Percentiles rank a stretch among this genome's conserved stretches.
Evolutionary conservation across 2,888 invertebrate genomes (phyloP).

Genomic region (Schrankia costaestrigalis): DNA sequence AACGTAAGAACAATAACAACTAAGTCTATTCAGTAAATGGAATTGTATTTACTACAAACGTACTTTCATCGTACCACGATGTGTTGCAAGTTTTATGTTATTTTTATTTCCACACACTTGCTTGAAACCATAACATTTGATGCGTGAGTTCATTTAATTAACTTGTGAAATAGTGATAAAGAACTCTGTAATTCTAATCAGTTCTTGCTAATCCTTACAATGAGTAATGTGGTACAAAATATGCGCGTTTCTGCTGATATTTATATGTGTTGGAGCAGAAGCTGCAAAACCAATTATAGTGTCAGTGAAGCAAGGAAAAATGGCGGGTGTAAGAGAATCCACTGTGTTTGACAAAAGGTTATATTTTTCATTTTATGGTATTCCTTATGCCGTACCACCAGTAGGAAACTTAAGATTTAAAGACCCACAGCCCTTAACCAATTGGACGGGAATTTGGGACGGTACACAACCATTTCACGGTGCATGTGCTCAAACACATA

Average conservation of each 20-base stretch:
- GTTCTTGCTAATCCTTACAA: constrained; percentile 3
- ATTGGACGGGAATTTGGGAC: constrained; percentile 79
- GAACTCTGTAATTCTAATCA: constrained; percentile 3
- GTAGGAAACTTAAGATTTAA: constrained; percentile 59
- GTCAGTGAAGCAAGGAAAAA: constrained; percentile 50
- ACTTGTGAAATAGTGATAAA: too few species aligned
- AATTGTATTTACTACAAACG: too few species aligned
- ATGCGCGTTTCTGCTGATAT: constrained; percentile 30
- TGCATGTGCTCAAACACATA: constrained; percentile 83
- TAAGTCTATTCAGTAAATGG: too few species aligned
- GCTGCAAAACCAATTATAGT: constrained; percentile 45
- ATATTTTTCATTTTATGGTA: constrained; percentile 64
- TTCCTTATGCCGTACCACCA: constrained; percentile 66
- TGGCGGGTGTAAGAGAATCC: constrained; percentile 46
- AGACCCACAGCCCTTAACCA: constrained; percentile 49
- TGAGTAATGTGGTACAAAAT: constrained; percentile 30
- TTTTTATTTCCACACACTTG: too few species aligned
- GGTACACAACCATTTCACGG: constrained; percentile 72
- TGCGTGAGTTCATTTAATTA: too few species aligned
- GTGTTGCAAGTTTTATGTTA: too few species aligned
- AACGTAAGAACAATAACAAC: too few species aligned
- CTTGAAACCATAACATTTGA: constrained; percentile 40
- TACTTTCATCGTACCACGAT: too few species aligned
- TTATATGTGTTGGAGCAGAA: constrained; percentile 23
- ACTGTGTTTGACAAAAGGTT: constrained; percentile 50